Evolutionary conservation across 2,113 vertebrate species (phyloP).

Genomic region (Cricetomys ansorgei): DNA sequence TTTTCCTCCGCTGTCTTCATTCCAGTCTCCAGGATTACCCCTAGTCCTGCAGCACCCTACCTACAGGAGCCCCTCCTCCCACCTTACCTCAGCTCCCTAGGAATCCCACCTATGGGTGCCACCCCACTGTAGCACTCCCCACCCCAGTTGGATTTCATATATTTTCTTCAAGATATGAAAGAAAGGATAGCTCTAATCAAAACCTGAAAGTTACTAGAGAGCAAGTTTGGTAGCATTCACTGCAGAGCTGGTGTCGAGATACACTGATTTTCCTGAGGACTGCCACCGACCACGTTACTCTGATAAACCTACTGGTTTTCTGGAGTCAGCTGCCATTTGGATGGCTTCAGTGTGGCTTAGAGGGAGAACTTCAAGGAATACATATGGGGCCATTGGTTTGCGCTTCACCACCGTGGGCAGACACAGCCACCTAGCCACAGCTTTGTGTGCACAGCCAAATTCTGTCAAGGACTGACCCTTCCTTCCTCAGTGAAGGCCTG

Average conservation of each 20-base stretch:
- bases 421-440: not conserved
- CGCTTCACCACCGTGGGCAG: not conserved
- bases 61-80: not conserved
- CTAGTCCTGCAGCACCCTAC: not conserved
- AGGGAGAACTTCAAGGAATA: not conserved
- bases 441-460: not conserved
- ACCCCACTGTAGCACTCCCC: not conserved
- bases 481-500: not conserved
- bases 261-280: not conserved
- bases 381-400: not conserved
- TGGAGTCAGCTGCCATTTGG: not conserved
- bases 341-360: not conserved
- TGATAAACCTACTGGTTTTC: not conserved
- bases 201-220: not conserved
- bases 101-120: not conserved
- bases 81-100: not conserved
- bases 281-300: not conserved
- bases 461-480: not conserved
- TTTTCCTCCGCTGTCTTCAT: not conserved
- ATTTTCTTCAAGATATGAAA: conserved; percentile 16
- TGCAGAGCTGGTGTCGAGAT: not conserved
- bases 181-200: not conserved
- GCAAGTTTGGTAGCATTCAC: not conserved
- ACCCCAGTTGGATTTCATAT: conserved; percentile 35
- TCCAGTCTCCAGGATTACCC: not conserved